phyloP scores from a whole-genome alignment of 1,140 invertebrate genomes.

The Neuroterus valhalla region DNA sequence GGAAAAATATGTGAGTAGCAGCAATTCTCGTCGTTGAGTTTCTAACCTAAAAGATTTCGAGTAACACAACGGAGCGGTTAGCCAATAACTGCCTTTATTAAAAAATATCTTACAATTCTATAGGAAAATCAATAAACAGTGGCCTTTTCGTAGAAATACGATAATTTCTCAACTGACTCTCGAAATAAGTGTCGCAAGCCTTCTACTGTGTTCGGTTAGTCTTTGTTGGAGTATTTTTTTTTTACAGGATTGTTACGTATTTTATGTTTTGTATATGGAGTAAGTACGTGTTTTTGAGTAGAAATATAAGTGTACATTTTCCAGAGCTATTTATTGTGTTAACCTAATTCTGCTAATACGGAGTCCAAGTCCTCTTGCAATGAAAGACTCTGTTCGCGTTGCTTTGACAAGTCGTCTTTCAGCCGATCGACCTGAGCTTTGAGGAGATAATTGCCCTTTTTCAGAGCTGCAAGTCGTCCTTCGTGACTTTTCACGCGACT shows the following conservation, averaged over 20 bases:
- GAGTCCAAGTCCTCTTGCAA: constrained; percentile 90
- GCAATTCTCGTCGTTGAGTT: not conserved
- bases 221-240: constrained; percentile 40
- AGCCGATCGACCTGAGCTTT: constrained; percentile 90
- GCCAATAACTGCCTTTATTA: constrained; percentile 63
- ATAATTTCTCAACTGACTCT: constrained; percentile 21
- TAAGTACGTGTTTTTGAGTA: constrained; percentile 51
- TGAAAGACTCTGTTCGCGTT: constrained; percentile 83
- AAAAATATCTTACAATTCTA: constrained; percentile 65
- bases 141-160: constrained; percentile 2
- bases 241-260: constrained; percentile 31
- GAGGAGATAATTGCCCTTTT: constrained; percentile 89
- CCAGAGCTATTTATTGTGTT: constrained; percentile 44
- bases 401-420: constrained; percentile 88
- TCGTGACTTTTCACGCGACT: constrained; percentile 83
- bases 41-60: not conserved
- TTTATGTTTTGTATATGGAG: constrained; percentile 39
- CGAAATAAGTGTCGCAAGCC: not conserved
- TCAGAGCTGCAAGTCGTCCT: constrained; percentile 83
- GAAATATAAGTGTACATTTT: constrained; percentile 45
- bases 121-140: constrained; percentile 51
- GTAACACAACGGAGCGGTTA: constrained; percentile 9
- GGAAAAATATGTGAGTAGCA: not conserved
- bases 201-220: too few relatives aligned
- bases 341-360: constrained; percentile 83